These are phyloP conservation scores for Syncerus caffer DNA, from an alignment of 2,797 vertebrate species.

Conservation along the genomic window DNA sequence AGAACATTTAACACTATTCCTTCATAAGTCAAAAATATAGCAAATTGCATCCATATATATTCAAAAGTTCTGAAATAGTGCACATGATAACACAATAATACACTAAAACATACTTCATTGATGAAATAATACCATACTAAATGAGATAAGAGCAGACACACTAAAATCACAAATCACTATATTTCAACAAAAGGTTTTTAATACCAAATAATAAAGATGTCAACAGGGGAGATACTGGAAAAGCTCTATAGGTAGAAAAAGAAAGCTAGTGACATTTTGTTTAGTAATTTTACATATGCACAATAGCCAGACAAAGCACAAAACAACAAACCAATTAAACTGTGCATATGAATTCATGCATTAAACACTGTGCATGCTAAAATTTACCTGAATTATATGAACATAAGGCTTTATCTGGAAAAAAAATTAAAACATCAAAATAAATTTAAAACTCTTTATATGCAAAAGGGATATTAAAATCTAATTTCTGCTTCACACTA, in stretches of 20 bases:
- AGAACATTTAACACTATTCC: conserved; percentile 12
- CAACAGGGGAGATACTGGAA: conserved; percentile 67
- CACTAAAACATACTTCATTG: conserved; percentile 15
- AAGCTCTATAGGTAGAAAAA: conserved; percentile 67
- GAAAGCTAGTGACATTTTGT: conserved; percentile 58
- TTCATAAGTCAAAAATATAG: conserved; percentile 36
- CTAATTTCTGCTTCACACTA: not conserved
- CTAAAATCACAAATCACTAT: conserved; percentile 57
- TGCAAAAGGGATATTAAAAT: conserved; percentile 75
- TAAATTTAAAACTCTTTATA: conserved; percentile 73
- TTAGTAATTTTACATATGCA: conserved; percentile 74
- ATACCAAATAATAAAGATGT: conserved; percentile 26
- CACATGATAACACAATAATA: not conserved
- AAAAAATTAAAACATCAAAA: conserved; percentile 86
- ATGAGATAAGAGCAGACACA: conserved; percentile 50
- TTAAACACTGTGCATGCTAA: conserved; percentile 81
- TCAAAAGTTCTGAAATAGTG: conserved; percentile 47
- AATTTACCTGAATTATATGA: conserved; percentile 96
- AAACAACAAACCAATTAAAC: conserved; percentile 67
- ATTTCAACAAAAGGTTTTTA: conserved; percentile 17
- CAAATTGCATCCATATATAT: conserved; percentile 42
- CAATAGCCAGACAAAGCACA: conserved; percentile 76
- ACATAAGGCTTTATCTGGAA: conserved; percentile 94
- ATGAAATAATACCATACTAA: conserved; percentile 35
- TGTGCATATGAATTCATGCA: conserved; percentile 75